These are phyloP conservation scores for Euura saliciscinereae DNA, from an alignment of 1,140 invertebrate genomes.

Conservation along the genomic window DNA sequence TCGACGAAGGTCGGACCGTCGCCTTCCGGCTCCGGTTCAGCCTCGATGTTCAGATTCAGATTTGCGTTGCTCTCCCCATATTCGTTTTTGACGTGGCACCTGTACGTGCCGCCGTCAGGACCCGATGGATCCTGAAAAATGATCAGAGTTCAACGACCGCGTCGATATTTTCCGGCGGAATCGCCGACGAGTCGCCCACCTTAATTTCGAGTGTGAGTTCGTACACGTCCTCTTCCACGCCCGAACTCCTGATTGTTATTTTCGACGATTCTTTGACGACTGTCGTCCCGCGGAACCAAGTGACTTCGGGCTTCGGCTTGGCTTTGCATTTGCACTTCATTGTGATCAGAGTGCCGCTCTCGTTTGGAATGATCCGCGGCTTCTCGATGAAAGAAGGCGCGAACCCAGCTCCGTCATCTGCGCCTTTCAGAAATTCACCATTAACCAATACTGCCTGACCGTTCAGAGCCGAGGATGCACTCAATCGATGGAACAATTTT, in stretches of 20 bases:
- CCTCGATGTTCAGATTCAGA: slow-evolving; percentile 97
- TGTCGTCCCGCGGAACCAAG: slow-evolving; percentile 88
- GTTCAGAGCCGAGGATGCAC: too few relatives aligned
- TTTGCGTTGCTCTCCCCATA: slow-evolving; percentile 98
- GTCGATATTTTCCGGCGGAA: slow-evolving; percentile 22
- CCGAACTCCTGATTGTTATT: slow-evolving; percentile 79
- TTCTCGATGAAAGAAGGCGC: slow-evolving; percentile 96
- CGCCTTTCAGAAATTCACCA: slow-evolving; percentile 70
- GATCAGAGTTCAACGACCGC: slow-evolving; percentile 18
- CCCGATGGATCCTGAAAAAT: slow-evolving; percentile 85
- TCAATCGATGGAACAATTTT: too few relatives aligned
- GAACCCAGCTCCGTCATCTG: slow-evolving; percentile 86
- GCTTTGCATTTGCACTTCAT: slow-evolving; percentile 96
- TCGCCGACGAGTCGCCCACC: slow-evolving; percentile 59
- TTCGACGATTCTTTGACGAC: slow-evolving; percentile 85
- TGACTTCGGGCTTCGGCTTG: slow-evolving; percentile 87
- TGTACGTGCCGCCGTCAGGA: slow-evolving; percentile 95
- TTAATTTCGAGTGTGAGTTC: slow-evolving; percentile 88
- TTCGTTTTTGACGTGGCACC: slow-evolving; percentile 96
- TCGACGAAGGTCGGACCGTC: slow-evolving; percentile 97
- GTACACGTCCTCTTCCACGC: slow-evolving; percentile 84
- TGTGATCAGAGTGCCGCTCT: slow-evolving; percentile 91
- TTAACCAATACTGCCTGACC: slow-evolving; percentile 32
- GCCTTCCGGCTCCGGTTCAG: slow-evolving; percentile 88
- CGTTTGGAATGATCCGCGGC: slow-evolving; percentile 96